Conservation (phyloP, 2,797 vertebrate species). For the Schizopygopsis malacanthus region DNA sequence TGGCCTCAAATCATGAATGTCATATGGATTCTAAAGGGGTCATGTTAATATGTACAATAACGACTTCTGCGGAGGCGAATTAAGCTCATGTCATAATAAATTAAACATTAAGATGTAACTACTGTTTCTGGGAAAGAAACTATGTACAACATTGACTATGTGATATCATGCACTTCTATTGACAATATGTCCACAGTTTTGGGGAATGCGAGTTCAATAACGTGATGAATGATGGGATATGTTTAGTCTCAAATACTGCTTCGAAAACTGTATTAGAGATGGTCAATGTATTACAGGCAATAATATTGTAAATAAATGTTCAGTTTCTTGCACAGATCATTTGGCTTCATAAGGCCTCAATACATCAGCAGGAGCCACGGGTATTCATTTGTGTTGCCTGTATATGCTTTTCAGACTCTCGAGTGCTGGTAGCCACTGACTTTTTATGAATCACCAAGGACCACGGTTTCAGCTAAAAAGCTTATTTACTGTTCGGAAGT, state of each 20-base stretch:
- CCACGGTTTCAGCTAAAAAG: background rate
- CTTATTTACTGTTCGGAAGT: background rate
- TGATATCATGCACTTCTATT: background rate
- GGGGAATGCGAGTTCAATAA: background rate
- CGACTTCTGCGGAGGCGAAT: background rate
- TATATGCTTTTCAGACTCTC: background rate
- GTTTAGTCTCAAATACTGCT: background rate
- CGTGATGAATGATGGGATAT: background rate
- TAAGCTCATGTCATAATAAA: background rate
- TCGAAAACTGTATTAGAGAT: no score
- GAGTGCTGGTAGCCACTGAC: background rate
- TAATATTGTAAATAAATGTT: background rate
- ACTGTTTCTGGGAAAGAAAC: background rate
- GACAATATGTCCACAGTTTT: background rate
- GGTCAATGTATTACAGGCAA: no score
- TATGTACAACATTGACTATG: background rate
- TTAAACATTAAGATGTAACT: background rate
- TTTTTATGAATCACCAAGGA: background rate
- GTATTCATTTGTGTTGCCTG: background rate
- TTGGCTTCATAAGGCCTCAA: background rate
- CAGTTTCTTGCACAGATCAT: background rate
- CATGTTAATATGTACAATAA: background rate
- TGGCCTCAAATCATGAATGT: constrained; percentile 5
- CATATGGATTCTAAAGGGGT: background rate
- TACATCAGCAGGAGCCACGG: background rate